These are phyloP conservation scores for Geococcyx californianus DNA, from an alignment of 2,113 vertebrate genomes.

Conservation along the genomic window DNA sequence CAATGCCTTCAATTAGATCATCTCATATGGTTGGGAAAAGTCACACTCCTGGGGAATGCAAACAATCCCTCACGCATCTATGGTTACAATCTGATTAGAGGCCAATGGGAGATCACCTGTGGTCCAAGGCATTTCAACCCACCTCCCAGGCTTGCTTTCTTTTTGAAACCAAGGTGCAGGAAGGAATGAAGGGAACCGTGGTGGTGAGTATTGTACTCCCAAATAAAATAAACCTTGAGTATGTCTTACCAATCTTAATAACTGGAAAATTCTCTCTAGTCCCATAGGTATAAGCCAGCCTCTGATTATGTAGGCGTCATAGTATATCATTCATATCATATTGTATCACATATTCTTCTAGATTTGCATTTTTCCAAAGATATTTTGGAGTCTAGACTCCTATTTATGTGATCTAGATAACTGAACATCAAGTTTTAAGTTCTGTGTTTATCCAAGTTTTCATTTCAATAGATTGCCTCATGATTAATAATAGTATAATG, in stretches of 20 bases:
- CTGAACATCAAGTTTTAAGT: background rate
- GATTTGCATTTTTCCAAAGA: background rate
- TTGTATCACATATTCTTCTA: background rate
- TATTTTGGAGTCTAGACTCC: background rate
- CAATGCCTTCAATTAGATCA: background rate
- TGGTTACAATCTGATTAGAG: background rate
- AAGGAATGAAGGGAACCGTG: background rate
- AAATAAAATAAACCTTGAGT: background rate
- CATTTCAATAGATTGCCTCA: background rate
- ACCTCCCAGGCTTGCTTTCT: background rate
- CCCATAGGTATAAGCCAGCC: background rate
- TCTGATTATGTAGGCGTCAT: background rate
- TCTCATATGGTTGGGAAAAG: background rate
- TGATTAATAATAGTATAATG: background rate
- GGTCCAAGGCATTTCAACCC: background rate
- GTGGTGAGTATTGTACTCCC: background rate
- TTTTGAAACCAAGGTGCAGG: background rate
- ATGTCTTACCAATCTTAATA: rapidly evolving
- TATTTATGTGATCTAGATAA: background rate
- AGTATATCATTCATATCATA: background rate
- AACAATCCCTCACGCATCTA: background rate
- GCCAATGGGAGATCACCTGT: background rate
- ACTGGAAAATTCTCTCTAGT: background rate
- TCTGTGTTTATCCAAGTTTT: background rate
- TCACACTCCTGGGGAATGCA: background rate